Base-by-base conservation (phyloP, 2,797 vertebrate genomes). In the Gallirallus australis region DNA sequence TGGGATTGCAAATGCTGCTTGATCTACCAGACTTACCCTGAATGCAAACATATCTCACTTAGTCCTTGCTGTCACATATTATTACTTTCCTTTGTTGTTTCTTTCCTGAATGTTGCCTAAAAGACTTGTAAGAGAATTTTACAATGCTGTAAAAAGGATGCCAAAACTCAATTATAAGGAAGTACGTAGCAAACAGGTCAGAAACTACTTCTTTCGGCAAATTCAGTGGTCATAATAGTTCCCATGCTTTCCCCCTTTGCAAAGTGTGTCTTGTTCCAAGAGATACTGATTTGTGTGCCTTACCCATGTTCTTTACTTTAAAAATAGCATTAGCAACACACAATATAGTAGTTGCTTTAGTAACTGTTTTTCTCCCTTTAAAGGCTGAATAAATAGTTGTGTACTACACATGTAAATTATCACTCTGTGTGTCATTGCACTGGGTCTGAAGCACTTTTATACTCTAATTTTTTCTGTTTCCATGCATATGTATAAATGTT, bases 341-440 rank as follows among this genome's bases (percentile, higher is more conserved):
- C 61, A 93, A 81, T 94, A 85, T 72, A 95, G 81, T 89, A 95
- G 94, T 95, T 96, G 94, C 94, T 96, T 95, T 95, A 96, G 96
- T 72, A 96, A 97, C 95, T 95, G 90, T 89, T 94, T 93, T 85
- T 72, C 53, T 60, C 45, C 40, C 71, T 94, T 82, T 93, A 94
- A 94, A 96, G 52, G 57, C 86, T 93, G 92, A 93, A 93, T 78
- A 95, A 96, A 96, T 69, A 95, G 86, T 85, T 82, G 81, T 91
- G 90, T 81, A 89, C 96, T 66, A 76, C 39, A 68, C 77, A 90
- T 76, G 82, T 91, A 94, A 94, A 91, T 93, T 86, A 82, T 56
- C 80, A 54, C 83, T 2, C 11, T 14, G 8, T 60, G 35, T 48
- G 64, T 35, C 78, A 78, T 40, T 89, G 86, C 75, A 59, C 1